Conservation (phyloP, 1,140 invertebrate genomes). For the Eupeodes corollae region DNA sequence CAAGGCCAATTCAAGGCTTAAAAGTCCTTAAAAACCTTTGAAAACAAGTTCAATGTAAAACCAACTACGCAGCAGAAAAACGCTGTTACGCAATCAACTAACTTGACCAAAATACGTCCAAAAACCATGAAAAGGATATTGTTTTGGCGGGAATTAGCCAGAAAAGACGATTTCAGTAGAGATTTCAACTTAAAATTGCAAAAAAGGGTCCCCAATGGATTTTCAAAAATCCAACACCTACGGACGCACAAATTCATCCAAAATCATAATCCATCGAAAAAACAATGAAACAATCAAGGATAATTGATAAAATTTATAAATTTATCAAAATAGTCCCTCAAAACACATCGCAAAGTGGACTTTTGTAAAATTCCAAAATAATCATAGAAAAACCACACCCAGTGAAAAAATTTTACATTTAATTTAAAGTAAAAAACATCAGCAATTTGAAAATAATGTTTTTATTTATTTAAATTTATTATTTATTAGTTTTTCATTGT, state of each 20-base stretch:
- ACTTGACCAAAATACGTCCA: conserved; percentile 7
- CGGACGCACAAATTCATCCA: conserved; percentile 16
- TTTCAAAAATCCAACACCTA: conserved; percentile 39
- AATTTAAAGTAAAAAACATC: conserved; percentile 1
- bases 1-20: conserved; percentile 5
- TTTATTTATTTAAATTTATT: conserved; percentile 19
- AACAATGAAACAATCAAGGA: conserved; percentile 27
- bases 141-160: conserved; percentile 19
- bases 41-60: not conserved
- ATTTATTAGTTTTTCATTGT: conserved; percentile 28
- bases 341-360: conserved; percentile 2
- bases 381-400: conserved; percentile 26
- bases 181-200: conserved; percentile 54
- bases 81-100: not conserved
- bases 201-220: conserved; percentile 55
- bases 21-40: not conserved
- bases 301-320: conserved; percentile 9
- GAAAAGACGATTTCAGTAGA: conserved; percentile 23
- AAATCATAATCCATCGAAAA: conserved; percentile 11
- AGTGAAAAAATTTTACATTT: conserved; percentile 3
- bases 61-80: not conserved
- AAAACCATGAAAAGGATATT: conserved; percentile 12
- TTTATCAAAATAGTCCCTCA: conserved; percentile 12
- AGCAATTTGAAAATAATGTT: conserved; percentile 22
- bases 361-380: conserved; percentile 6